Base-by-base conservation (phyloP, 2,797 vertebrate species). In the Mus spretus region DNA sequence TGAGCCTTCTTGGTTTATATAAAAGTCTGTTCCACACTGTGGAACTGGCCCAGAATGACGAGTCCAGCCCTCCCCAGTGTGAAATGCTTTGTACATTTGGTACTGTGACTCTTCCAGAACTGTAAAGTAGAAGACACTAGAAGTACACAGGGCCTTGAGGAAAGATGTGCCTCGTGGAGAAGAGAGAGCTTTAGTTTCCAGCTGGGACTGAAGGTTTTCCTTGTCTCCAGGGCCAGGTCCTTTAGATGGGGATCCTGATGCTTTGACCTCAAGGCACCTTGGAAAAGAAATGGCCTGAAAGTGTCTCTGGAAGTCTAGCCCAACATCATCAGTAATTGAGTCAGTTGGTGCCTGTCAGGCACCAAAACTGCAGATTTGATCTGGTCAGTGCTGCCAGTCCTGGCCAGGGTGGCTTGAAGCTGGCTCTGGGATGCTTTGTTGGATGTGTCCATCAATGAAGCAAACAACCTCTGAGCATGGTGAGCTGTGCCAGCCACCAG, bases 361-460 rank as follows among this genome's bases (percentile, higher is more conserved):
- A 84, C 93, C 85, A 94, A 97, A 96, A 97, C 97, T 98, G 98
- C 98, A 97, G 87, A 97, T 98, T 95, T 82, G 80, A 98, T 98
- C 96, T 95, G 98, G 98, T 94, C 98, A 91, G 91, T 34, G 40
- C 96, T 93, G 92, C 96, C 96, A n/a, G 90, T 78, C 0, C 0
- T 92, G 98, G 97, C 96, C 98, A 79, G 97, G 96, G 97, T 91
- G 97, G 87, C 97, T 98, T 97, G 98, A 98, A 97, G 96, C 96
- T 94, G 97, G 93, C 94, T 98, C 96, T 97, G 98, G 96, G 82
- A 96, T 96, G 97, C 97, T 83, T 95, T 96, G 97, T 90, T 90
- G 98, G 83, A 97, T 98, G 98, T 98, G 97, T 98, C 90, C 95
- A 80, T 77, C 96, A 93, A 96, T 97, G 96, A 98, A 96, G 95